Conservation (phyloP, 2,797 vertebrate genomes). For the Syngnathus acus region DNA sequence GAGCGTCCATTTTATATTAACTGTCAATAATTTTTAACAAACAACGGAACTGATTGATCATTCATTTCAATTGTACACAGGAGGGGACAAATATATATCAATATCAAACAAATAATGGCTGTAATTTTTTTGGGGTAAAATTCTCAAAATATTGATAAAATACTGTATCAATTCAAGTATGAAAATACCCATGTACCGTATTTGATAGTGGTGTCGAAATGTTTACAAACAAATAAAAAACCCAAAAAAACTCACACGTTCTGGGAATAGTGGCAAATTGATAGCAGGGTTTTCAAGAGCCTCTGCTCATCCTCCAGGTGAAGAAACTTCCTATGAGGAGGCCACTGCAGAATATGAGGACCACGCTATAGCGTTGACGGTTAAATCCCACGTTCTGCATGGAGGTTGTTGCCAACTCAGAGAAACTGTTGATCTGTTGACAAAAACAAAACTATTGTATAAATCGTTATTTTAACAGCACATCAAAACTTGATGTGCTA, state of each 20-base stretch:
- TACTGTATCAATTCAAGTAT: neutral
- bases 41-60: no score
- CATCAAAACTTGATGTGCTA: neutral
- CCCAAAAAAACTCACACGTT: neutral
- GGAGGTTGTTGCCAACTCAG: constrained; percentile 40
- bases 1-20: no score
- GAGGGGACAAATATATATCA: no score
- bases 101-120: neutral
- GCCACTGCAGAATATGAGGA: constrained; percentile 37
- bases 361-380: neutral
- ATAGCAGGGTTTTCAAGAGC: constrained; percentile 8
- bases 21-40: no score
- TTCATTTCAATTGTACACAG: no score
- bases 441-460: neutral
- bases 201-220: neutral
- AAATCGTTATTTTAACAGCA: neutral
- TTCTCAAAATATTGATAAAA: neutral
- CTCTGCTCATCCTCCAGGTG: constrained; percentile 36
- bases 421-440: constrained; percentile 61
- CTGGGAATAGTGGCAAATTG: neutral
- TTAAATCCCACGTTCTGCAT: constrained; percentile 20
- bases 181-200: neutral
- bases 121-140: neutral
- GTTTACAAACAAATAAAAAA: neutral
- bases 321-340: constrained; percentile 38